phyloP scores from a whole-genome alignment of 2,888 invertebrate genomes.

The Cosmia pyralina region DNA sequence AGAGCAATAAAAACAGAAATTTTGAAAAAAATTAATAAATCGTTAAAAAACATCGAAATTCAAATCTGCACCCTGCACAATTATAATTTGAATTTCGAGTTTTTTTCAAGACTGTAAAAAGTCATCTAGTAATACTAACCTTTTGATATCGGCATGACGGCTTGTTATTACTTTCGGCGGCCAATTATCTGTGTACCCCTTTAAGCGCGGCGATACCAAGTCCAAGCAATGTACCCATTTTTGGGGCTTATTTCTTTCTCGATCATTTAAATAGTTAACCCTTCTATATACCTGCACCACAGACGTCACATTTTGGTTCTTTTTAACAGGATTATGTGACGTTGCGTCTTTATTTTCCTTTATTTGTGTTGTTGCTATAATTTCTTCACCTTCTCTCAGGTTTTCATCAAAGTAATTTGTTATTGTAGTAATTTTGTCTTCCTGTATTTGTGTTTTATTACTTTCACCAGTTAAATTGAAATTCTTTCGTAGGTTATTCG shows the following conservation, averaged over 20 bases:
- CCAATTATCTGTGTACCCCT: background rate
- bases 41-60: too few relatives aligned
- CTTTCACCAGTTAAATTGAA: background rate
- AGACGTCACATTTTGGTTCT: background rate
- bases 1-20: too few relatives aligned
- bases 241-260: slow-evolving; percentile 31
- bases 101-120: too few relatives aligned
- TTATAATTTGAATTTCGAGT: too few relatives aligned
- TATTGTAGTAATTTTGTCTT: too few relatives aligned
- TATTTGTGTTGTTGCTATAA: background rate
- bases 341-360: background rate
- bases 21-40: too few relatives aligned
- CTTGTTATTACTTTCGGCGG: rapidly evolving
- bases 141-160: background rate
- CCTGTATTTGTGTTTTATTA: background rate
- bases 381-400: background rate
- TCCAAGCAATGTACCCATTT: slow-evolving; percentile 44
- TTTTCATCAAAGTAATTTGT: background rate
- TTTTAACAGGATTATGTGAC: background rate
- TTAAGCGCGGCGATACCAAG: slow-evolving; percentile 15
- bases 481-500: background rate
- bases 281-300: background rate
- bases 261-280: background rate
- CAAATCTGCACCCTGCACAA: too few relatives aligned
- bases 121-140: too few relatives aligned